A percentile compares a stretch with the other conserved stretches of the same genome.
Evolutionary conservation across 2,888 invertebrate genomes (phyloP).

Genomic region (Auanema sp.): DNA sequence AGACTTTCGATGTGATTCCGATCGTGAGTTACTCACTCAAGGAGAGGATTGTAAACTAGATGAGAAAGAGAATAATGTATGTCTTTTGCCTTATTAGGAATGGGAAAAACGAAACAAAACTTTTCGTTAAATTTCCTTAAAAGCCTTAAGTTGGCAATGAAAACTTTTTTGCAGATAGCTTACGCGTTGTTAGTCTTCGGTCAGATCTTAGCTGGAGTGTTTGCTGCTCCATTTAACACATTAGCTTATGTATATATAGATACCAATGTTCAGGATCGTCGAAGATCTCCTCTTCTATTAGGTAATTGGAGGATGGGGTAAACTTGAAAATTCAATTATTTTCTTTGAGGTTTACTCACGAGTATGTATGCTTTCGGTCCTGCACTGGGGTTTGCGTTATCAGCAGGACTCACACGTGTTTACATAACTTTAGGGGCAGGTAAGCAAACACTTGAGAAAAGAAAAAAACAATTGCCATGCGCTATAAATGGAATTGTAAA

Average conservation of each 20-base stretch:
- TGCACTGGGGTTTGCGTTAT: slow-evolving; percentile 52
- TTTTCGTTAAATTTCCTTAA: not conserved
- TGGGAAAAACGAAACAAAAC: too few species aligned
- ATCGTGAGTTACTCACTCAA: slow-evolving; percentile 25
- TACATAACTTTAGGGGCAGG: slow-evolving; percentile 46
- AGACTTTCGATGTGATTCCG: slow-evolving; percentile 33
- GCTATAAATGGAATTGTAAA: too few species aligned
- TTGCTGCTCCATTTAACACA: slow-evolving; percentile 56
- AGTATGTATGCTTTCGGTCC: slow-evolving; percentile 59
- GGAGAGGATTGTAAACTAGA: slow-evolving; percentile 37
- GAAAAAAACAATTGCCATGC: too few species aligned
- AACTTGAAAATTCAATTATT: not conserved
- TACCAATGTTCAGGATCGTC: slow-evolving; percentile 43
- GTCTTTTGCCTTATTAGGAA: not conserved
- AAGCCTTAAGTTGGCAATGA: not conserved
- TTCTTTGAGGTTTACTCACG: slow-evolving; percentile 48
- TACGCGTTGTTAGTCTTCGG: slow-evolving; percentile 42
- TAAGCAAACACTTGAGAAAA: slow-evolving; percentile 4
- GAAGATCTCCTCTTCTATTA: slow-evolving; percentile 47
- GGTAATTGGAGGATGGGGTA: slow-evolving; percentile 23
- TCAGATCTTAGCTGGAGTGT: slow-evolving; percentile 49
- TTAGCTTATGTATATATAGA: slow-evolving; percentile 55
- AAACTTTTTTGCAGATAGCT: slow-evolving; percentile 33
- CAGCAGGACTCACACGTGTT: slow-evolving; percentile 44
- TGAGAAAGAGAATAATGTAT: slow-evolving; percentile 32